Base-by-base conservation (phyloP, 2,113 vertebrate genomes). In the Ahaetulla prasina region DNA sequence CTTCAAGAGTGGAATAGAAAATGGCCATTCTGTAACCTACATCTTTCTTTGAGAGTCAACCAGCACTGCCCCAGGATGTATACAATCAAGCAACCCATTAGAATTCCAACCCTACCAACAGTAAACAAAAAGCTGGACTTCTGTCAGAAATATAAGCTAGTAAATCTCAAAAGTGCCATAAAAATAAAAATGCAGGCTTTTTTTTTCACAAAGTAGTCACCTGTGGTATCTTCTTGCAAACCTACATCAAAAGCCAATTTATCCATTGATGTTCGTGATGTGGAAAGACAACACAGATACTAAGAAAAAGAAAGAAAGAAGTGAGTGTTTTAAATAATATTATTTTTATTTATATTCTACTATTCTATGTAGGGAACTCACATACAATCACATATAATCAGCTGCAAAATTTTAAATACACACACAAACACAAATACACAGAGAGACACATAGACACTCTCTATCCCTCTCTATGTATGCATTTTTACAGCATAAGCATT, bases 191-290 rank as follows among this genome's bases (percentile, higher is more conserved):
- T n/a, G 11, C 4, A 52, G 9, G 3, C 74, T 22, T 39, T 80
- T 43, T 30, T 39, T 57, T 60, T 63, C 27, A 47, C n/a, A 5
- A 89, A 88, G 43, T 0, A 22, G 52, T 96, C 93, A 98, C 99
- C 99, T 98, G 98, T 99, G 7, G 98, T 99, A 90, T 99, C 98
- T 93, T 99, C 98, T 94, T 99, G 99, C 95, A 99, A 97, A 92
- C 99, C 99, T 30, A 99, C 99, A 92, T 99, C 99, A 96, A 99
- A 99, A 35, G 99, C 99, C 95, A 99, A 95, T 94, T 99, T 99
- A 96, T 99, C 99, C 63, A 99, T 99, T 91, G 99, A 99, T 1
- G 99, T 99, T 63, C 98, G 98, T 57, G 99, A 99, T 16, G 99
- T 99, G 94, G 98, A 99, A 55, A 99, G 97, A 95, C 99, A 99